Evolutionary conservation across 1,140 invertebrate genomes (phyloP), one percentile per base, ranked within the genome.

Genomic region (Kradibia gibbosae): DNA sequence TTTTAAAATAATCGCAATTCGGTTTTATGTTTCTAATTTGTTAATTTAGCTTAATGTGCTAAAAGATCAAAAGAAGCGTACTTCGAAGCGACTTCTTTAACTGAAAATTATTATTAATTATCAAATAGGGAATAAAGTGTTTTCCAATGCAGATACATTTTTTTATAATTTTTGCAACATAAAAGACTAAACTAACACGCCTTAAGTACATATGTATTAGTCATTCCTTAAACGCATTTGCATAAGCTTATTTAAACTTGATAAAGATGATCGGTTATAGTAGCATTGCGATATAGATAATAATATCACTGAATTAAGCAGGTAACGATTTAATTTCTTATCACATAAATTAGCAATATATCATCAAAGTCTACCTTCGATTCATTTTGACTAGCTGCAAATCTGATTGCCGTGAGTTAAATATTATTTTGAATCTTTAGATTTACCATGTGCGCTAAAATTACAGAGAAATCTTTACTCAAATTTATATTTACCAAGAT

Each of bases 231-330:
- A 39, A 67, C n/a, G 36, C 39, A 39, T 39, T 67, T 39, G 5
- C 28, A 39, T 36, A 65, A 65, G 7, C 28, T 8, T 65, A 65
- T 65, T 36, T 65, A 36, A 17, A 39, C 20, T n/a, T 10, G 62
- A 67, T 67, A 39, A 67, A 67, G 62, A 67, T 39, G 39, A 8
- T n/a, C 4, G n/a, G 11, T 39, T 3, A 39, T 36, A 39, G 10
- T 20, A 20, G 10, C 10, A 22, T 67, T n/a, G 17, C 5, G 20
- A 65, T 4, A 10, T 39, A 39, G 62, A 67, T 67, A 67, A 67
- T n/a, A 67, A 36, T 67, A 67, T 67, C 62, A 39, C 17, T 67
- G 15, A 39, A 67, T 67, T 67, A 67, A 67, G 17, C 34, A n/a
- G 34, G 62, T 22, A 7, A 67, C 11, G 0, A 39, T 39, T 39